Conservation (phyloP, 37 sponge, comb jelly and placozoan species). For the Amphimedon queenslandica region DNA sequence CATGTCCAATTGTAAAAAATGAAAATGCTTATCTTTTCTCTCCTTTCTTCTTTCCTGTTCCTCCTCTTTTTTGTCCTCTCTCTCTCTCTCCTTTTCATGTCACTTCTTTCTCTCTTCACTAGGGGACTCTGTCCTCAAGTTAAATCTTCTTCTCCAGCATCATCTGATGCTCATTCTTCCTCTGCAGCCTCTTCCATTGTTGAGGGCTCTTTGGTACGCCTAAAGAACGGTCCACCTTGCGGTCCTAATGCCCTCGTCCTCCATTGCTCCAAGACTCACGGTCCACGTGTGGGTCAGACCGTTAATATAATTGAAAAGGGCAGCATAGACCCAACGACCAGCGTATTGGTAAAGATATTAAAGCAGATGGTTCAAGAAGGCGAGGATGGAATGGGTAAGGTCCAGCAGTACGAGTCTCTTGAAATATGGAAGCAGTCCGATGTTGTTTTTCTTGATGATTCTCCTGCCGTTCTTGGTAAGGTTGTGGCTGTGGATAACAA, state of each 20-base stretch:
- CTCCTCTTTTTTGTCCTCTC: too few species aligned
- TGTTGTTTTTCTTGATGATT: slow-evolving; percentile 67
- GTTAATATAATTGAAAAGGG: slow-evolving; percentile 44
- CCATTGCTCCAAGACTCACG: slow-evolving; percentile 20
- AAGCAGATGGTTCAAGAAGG: neutral
- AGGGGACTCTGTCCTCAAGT: slow-evolving; percentile 71
- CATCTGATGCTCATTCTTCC: slow-evolving; percentile 1
- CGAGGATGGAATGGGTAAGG: neutral
- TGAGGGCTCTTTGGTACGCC: slow-evolving; percentile 55
- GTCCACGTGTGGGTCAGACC: slow-evolving; percentile 55
- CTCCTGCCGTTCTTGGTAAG: slow-evolving; percentile 51
- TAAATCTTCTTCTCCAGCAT: neutral
- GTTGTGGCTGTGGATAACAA: slow-evolving; percentile 63
- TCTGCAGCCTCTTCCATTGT: slow-evolving; percentile 21
- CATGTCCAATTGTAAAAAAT: too few species aligned
- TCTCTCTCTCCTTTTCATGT: too few species aligned
- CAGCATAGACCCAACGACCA: slow-evolving; percentile 31
- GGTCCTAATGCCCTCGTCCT: slow-evolving; percentile 55
- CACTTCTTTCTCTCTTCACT: neutral
- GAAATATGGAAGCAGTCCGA: slow-evolving; percentile 61
- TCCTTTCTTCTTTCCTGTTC: too few species aligned
- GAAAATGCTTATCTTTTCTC: too few species aligned
- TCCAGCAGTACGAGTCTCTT: slow-evolving; percentile 15
- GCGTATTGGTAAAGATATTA: slow-evolving; percentile 37
- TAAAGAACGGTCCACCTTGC: slow-evolving; percentile 66